Evolutionary conservation across 1,140 invertebrate genomes (phyloP).

Genomic region (Brachionus asplanchnoidis): DNA sequence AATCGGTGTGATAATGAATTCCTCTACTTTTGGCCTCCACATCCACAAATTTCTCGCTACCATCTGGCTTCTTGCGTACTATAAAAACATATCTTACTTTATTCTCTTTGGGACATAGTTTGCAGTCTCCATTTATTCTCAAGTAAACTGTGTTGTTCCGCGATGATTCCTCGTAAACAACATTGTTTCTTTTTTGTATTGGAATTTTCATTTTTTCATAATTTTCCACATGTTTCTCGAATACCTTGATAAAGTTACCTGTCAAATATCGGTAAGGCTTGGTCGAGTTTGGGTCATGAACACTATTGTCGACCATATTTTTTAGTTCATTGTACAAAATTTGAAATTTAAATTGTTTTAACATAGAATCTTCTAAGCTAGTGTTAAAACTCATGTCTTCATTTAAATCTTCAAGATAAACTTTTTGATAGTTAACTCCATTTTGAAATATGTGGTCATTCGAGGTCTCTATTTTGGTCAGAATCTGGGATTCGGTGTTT

Average conservation of each 20-base stretch:
- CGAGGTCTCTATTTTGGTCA: background rate
- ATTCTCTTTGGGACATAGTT: constrained; percentile 10
- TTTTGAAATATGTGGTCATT: background rate
- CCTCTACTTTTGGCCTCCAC: background rate
- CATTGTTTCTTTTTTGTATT: constrained; percentile 29
- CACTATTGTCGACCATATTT: constrained; percentile 13
- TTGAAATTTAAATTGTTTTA: constrained; percentile 33
- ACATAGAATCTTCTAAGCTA: background rate
- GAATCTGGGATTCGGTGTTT: background rate
- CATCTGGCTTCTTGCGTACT: background rate
- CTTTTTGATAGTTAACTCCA: constrained; percentile 7
- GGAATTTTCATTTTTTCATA: constrained; percentile 35
- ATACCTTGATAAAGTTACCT: constrained; percentile 23
- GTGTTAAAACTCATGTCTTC: constrained; percentile 9
- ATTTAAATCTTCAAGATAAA: background rate
- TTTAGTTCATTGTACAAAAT: constrained; percentile 15
- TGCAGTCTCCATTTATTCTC: constrained; percentile 8
- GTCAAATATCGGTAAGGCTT: constrained; percentile 24
- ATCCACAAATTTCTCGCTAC: constrained; percentile 20
- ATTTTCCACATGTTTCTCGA: constrained; percentile 14
- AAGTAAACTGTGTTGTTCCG: constrained; percentile 13
- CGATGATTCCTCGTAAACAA: constrained; percentile 6
- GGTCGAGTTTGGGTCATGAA: background rate
- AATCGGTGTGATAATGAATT: background rate
- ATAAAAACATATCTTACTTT: constrained; percentile 27